Percentiles rank a stretch among this genome's conserved stretches.
phyloP scores from a whole-genome alignment of 2,888 invertebrate species.

The Terebella lapidaria region DNA sequence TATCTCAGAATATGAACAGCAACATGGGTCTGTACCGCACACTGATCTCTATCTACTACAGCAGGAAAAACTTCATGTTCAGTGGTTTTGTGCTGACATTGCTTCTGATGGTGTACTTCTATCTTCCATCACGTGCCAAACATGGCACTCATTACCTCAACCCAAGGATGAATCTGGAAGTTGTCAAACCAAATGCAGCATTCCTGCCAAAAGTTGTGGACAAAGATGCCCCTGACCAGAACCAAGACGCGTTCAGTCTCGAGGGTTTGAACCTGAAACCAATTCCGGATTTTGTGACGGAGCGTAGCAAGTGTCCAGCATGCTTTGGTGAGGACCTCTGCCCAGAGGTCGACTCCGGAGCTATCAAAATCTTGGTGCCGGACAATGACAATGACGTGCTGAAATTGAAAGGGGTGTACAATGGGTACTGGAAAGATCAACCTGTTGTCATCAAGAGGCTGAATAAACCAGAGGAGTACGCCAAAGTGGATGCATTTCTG shows the following conservation, averaged over 20 bases:
- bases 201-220: too few species aligned
- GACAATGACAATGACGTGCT: neutral
- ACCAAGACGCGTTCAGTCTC: neutral
- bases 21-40: neutral
- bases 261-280: neutral
- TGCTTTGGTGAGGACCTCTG: constrained; percentile 16
- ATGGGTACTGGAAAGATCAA: constrained; percentile 6
- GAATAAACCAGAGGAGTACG: neutral
- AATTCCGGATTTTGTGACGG: constrained; percentile 9
- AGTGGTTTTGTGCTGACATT: neutral
- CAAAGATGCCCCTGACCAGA: too few species aligned
- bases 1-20: too few species aligned
- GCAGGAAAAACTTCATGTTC: neutral
- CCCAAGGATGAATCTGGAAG: neutral
- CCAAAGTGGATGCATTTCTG: constrained; percentile 8
- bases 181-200: neutral
- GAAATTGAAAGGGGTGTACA: constrained; percentile 10
- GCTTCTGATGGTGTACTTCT: neutral
- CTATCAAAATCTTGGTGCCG: constrained; percentile 7
- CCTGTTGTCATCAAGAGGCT: constrained; percentile 6
- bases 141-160: neutral
- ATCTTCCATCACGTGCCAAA: neutral
- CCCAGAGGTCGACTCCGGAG: constrained; percentile 4
- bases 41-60: neutral
- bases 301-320: constrained; percentile 11